These are phyloP conservation scores for Oncorhynchus masou DNA, from an alignment of 2,113 vertebrate genomes.

Conservation along the genomic window DNA sequence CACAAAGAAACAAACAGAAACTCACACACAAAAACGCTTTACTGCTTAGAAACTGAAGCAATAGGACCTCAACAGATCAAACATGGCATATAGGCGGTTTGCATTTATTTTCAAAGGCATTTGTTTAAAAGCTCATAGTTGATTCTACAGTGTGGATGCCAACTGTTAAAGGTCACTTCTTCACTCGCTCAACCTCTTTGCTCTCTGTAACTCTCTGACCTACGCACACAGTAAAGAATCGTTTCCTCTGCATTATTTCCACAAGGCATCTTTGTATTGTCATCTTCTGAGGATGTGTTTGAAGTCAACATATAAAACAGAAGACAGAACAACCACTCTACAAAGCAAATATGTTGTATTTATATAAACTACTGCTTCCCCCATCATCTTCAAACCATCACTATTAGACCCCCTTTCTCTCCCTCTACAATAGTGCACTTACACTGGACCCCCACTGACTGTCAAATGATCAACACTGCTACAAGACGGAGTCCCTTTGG, in stretches of 20 bases:
- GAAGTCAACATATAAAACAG: not conserved
- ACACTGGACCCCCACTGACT: not conserved
- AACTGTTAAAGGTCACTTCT: not conserved
- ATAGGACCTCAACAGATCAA: not conserved
- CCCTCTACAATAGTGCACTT: not conserved
- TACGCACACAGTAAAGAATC: not conserved
- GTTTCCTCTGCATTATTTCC: not conserved
- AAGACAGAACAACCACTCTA: not conserved
- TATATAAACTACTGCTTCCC: not conserved
- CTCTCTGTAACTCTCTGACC: constrained; percentile 8
- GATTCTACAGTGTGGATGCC: not conserved
- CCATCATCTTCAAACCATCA: not conserved
- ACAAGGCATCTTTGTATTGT: not conserved
- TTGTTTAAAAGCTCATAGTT: not conserved
- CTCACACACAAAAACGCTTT: not conserved
- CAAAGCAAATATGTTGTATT: not conserved
- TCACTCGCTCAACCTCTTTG: constrained; percentile 29
- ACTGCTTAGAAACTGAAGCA: not conserved
- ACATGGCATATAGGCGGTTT: not conserved
- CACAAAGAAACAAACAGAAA: not conserved
- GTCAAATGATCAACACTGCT: not conserved
- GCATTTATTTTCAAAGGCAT: no score
- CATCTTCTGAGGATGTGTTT: not conserved
- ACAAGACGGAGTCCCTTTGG: not conserved
- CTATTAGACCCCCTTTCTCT: not conserved